Conservation (phyloP, 2,113 vertebrate species). For the Eudyptes chrysolophus region DNA sequence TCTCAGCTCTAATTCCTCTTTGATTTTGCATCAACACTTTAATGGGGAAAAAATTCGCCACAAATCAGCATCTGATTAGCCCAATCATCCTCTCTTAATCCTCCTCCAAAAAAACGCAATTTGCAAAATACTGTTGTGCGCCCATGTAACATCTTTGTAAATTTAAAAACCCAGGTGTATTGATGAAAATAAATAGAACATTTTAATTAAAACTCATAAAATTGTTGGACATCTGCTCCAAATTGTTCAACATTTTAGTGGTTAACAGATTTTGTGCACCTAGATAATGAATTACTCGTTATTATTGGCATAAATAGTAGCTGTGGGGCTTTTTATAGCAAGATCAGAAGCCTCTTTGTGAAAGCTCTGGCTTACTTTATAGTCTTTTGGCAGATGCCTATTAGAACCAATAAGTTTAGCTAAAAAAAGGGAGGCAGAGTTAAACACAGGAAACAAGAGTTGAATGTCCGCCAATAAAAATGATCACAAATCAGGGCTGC, state of each 20-base stretch:
- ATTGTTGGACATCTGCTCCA: conserved; percentile 75
- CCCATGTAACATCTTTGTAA: conserved; percentile 72
- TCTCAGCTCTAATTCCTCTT: conserved; percentile 73
- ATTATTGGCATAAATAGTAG: conserved; percentile 75
- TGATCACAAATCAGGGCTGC: conserved; percentile 81
- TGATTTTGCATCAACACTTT: conserved; percentile 72
- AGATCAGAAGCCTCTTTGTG: conserved; percentile 77
- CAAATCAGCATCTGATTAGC: conserved; percentile 77
- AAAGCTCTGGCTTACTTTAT: conserved; percentile 74
- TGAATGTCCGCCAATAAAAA: conserved; percentile 82
- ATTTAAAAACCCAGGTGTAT: conserved; percentile 65
- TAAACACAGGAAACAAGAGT: conserved; percentile 81
- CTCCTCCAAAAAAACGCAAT: conserved; percentile 46
- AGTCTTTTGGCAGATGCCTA: conserved; percentile 76
- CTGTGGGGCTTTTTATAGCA: conserved; percentile 67
- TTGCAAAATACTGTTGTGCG: conserved; percentile 53
- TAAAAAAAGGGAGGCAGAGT: conserved; percentile 71
- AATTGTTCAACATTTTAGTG: conserved; percentile 73
- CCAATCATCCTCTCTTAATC: conserved; percentile 75
- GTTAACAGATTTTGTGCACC: conserved; percentile 74
- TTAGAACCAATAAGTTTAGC: conserved; percentile 76
- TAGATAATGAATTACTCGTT: conserved; percentile 77
- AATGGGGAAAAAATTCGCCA: conserved; percentile 59
- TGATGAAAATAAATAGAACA: conserved; percentile 67
- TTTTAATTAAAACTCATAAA: conserved; percentile 77